Percentiles rank a stretch among this genome's conserved stretches.
Evolutionary conservation across 2,888 invertebrate species (phyloP).

Genomic region (Sympetrum striolatum): DNA sequence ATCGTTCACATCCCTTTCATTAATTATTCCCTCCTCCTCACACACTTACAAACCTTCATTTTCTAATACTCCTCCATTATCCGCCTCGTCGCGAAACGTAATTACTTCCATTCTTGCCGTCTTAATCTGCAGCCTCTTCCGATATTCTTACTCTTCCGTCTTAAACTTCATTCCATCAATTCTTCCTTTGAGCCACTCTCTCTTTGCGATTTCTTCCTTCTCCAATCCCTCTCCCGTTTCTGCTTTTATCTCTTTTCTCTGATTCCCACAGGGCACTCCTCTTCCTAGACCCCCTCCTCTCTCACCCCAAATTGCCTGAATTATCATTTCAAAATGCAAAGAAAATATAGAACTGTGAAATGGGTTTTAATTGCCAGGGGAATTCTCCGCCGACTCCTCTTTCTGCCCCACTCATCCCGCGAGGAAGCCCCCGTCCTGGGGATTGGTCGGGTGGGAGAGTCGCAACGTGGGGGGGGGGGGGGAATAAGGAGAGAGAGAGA

Average conservation of each 20-base stretch:
- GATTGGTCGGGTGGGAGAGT: conserved; percentile 25
- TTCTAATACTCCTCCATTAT: not conserved
- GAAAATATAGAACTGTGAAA: conserved; percentile 53
- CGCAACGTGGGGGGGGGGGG: not conserved
- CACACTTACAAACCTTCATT: not conserved
- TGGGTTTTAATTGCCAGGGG: conserved; percentile 52
- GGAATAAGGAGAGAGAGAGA: not conserved
- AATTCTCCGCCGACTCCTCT: conserved; percentile 44
- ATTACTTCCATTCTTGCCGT: not conserved
- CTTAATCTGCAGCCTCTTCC: not conserved
- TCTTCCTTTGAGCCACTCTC: not conserved
- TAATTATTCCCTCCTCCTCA: not conserved
- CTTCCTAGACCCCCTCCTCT: not conserved
- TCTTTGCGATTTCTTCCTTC: not conserved
- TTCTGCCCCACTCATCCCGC: not conserved
- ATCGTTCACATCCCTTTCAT: not conserved
- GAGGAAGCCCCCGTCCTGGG: not conserved
- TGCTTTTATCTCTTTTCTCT: not conserved
- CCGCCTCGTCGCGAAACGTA: not conserved
- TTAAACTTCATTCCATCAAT: not conserved
- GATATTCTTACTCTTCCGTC: not conserved
- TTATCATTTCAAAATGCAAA: conserved; percentile 56
- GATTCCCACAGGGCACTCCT: not conserved
- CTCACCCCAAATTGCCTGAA: conserved; percentile 54
- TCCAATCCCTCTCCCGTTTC: not conserved